Evolutionary conservation across 2,888 invertebrate genomes (phyloP).

Genomic region (Oscheius sp.): DNA sequence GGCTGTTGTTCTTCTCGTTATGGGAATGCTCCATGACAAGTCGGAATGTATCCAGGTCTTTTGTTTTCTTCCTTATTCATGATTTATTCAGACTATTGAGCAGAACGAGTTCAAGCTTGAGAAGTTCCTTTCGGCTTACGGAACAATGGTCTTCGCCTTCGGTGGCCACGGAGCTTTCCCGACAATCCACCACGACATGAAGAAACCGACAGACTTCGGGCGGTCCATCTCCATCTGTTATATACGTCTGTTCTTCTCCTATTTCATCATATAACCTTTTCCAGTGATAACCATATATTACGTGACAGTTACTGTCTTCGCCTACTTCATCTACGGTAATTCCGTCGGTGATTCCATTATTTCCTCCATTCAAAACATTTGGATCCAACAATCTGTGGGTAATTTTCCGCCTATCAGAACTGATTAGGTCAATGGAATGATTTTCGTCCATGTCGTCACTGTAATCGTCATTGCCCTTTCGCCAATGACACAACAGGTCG

Average conservation of each 20-base stretch:
- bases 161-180: slow-evolving; percentile 53
- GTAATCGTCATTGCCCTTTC: slow-evolving; percentile 65
- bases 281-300: slow-evolving; percentile 42
- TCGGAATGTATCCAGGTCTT: slow-evolving; percentile 35
- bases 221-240: slow-evolving; percentile 50
- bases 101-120: slow-evolving; percentile 32
- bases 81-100: slow-evolving; percentile 23
- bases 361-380: slow-evolving; percentile 46
- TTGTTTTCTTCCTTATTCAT: not conserved
- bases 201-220: slow-evolving; percentile 53
- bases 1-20: slow-evolving; percentile 37
- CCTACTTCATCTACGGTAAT: slow-evolving; percentile 41
- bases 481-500: slow-evolving; percentile 66
- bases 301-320: slow-evolving; percentile 36
- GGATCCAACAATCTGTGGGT: slow-evolving; percentile 48
- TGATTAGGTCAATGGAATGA: slow-evolving; percentile 62
- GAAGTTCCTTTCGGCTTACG: slow-evolving; percentile 43
- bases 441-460: slow-evolving; percentile 67
- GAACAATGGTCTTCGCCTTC: slow-evolving; percentile 49
- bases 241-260: slow-evolving; percentile 35
- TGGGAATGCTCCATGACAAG: slow-evolving; percentile 43
- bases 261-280: not conserved
- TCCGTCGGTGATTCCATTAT: slow-evolving; percentile 50
- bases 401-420: not conserved
- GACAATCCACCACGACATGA: slow-evolving; percentile 61